Conservation (phyloP, 2,113 vertebrate species). For the Hyaena hyaena region DNA sequence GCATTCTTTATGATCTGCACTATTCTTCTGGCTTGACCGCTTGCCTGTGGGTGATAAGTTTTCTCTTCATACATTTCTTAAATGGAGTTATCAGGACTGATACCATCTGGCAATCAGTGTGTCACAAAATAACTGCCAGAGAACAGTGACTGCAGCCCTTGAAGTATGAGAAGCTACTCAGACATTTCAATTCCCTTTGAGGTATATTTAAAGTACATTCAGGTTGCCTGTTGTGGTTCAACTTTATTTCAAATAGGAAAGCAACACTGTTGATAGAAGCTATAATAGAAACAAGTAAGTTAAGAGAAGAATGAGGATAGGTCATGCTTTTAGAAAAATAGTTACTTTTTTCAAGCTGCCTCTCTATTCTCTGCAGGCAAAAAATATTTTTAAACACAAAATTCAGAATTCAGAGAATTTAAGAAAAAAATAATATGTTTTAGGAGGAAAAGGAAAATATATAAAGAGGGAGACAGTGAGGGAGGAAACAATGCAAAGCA, state of each 20-base stretch:
- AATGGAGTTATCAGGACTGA: constrained; percentile 57
- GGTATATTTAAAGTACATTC: constrained; percentile 14
- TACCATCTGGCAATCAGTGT: constrained; percentile 57
- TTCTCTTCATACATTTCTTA: constrained; percentile 52
- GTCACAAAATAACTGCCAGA: constrained; percentile 51
- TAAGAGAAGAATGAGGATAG: not conserved
- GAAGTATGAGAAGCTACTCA: not conserved
- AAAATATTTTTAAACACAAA: not conserved
- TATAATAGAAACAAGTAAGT: not conserved
- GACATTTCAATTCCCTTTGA: constrained; percentile 7
- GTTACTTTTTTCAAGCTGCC: not conserved
- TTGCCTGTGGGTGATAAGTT: constrained; percentile 56
- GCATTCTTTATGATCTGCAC: not conserved
- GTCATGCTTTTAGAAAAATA: constrained; percentile 2
- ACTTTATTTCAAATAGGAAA: constrained; percentile 57
- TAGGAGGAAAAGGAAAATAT: not conserved
- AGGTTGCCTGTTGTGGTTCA: constrained; percentile 17
- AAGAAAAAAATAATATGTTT: not conserved
- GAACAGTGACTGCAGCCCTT: not conserved
- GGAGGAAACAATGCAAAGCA: not conserved
- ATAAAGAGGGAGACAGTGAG: fast-evolving
- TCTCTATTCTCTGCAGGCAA: not conserved
- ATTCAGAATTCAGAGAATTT: not conserved
- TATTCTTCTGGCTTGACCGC: constrained; percentile 44
- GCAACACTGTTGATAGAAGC: not conserved